Evolutionary conservation across 2,113 vertebrate species (phyloP).

Genomic region (Loxodonta africana): DNA sequence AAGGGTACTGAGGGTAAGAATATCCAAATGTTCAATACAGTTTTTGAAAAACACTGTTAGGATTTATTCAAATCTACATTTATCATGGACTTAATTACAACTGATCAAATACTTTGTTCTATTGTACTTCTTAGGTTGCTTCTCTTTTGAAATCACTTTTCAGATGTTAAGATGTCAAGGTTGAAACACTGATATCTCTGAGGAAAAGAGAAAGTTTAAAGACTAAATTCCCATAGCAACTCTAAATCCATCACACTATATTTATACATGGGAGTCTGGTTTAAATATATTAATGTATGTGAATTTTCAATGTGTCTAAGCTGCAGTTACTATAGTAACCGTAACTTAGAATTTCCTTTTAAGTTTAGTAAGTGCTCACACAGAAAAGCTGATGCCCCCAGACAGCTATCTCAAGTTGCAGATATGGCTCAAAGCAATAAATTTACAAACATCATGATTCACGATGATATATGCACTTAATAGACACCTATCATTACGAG

Average conservation of each 20-base stretch:
- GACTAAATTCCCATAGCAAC: constrained; percentile 70
- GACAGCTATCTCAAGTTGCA: constrained; percentile 14
- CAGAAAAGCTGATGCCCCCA: not conserved
- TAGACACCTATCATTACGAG: not conserved
- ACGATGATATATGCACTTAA: not conserved
- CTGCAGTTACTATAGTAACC: constrained; percentile 67
- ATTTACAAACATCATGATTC: constrained; percentile 30
- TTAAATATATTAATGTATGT: constrained; percentile 74
- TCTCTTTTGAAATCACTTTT: constrained; percentile 51
- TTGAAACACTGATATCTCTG: constrained; percentile 1
- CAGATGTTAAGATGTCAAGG: constrained; percentile 57
- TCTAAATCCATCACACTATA: constrained; percentile 72
- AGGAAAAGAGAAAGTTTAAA: constrained; percentile 60
- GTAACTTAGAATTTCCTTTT: constrained; percentile 61
- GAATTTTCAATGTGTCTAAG: constrained; percentile 58
- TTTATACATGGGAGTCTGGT: constrained; percentile 62
- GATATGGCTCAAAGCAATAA: not conserved
- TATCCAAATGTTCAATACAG: constrained; percentile 1
- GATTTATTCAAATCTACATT: constrained; percentile 48
- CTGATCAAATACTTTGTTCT: constrained; percentile 30
- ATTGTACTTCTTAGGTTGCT: not conserved
- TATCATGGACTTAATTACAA: constrained; percentile 47
- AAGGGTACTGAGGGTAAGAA: not conserved
- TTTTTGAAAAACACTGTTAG: not conserved
- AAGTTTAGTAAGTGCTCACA: constrained; percentile 61